Conservation (phyloP, 2,888 invertebrate genomes). For the Cinara cedri region DNA sequence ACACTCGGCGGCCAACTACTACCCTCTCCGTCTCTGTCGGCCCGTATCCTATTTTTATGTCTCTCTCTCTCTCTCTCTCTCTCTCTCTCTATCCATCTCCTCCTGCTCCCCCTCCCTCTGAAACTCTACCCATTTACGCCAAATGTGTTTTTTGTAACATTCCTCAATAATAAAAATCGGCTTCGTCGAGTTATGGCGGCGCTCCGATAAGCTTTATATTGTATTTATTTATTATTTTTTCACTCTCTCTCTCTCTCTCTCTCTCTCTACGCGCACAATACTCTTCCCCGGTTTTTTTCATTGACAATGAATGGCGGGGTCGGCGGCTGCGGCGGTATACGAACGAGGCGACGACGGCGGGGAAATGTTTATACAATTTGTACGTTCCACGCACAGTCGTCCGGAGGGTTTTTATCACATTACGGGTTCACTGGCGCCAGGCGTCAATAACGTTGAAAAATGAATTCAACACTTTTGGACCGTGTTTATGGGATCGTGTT, state of each 20-base stretch:
- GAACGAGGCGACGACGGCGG: neutral
- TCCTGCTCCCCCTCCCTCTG: too few species aligned
- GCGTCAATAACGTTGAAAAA: conserved; percentile 57
- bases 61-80: neutral
- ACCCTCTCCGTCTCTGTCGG: neutral
- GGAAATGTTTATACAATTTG: conserved; percentile 57
- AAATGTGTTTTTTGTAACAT: conserved; percentile 38
- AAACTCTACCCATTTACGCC: neutral
- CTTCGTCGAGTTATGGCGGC: conserved; percentile 44
- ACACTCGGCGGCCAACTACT: neutral
- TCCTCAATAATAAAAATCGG: conserved; percentile 55
- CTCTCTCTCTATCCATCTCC: neutral
- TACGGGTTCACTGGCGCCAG: conserved; percentile 54
- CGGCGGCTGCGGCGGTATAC: neutral
- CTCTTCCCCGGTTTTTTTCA: conserved; percentile 14
- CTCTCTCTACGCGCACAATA: neutral
- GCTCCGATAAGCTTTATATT: conserved; percentile 44
- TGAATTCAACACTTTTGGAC: conserved; percentile 56
- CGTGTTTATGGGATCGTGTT: conserved; percentile 54
- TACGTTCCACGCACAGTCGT: conserved; percentile 37
- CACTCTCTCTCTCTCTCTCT: neutral
- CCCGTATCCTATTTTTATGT: neutral
- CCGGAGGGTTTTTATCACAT: conserved; percentile 57
- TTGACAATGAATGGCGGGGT: conserved; percentile 11
- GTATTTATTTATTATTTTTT: neutral